These are phyloP conservation scores for Lytechinus pictus DNA, from an alignment of 35 echinoderm and acorn worm genomes.

Conservation along the genomic window DNA sequence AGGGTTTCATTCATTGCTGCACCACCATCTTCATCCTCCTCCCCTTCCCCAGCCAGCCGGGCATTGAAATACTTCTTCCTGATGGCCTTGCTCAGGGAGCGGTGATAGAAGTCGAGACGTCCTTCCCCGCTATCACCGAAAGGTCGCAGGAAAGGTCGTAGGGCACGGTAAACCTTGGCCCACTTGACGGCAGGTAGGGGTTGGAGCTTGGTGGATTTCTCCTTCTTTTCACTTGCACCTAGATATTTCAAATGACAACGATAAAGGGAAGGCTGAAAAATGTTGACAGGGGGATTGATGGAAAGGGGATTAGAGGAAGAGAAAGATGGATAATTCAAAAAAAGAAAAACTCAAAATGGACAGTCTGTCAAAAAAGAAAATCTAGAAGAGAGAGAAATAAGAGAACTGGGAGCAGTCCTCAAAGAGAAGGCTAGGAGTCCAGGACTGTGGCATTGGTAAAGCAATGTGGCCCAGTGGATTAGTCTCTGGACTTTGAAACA, in stretches of 20 bases:
- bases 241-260: background rate
- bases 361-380: no score
- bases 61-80: slow-evolving; percentile 86
- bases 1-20: background rate
- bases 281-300: no score
- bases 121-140: slow-evolving; percentile 97
- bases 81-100: slow-evolving; percentile 95
- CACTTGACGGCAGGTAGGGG: slow-evolving; percentile 80
- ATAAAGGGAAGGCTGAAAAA: no score
- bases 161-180: slow-evolving; percentile 79
- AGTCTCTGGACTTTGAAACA: no score
- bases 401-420: no score
- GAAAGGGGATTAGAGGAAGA: no score
- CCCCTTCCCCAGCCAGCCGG: background rate
- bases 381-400: no score
- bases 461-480: no score
- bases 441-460: no score
- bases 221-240: slow-evolving; percentile 31
- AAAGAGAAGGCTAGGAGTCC: no score
- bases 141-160: slow-evolving; percentile 89
- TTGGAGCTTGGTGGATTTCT: slow-evolving; percentile 18
- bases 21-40: background rate
- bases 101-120: slow-evolving; percentile 94
- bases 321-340: no score
- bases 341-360: no score